phyloP scores from a whole-genome alignment of 1,140 invertebrate genomes.

The Capitella teleta region DNA sequence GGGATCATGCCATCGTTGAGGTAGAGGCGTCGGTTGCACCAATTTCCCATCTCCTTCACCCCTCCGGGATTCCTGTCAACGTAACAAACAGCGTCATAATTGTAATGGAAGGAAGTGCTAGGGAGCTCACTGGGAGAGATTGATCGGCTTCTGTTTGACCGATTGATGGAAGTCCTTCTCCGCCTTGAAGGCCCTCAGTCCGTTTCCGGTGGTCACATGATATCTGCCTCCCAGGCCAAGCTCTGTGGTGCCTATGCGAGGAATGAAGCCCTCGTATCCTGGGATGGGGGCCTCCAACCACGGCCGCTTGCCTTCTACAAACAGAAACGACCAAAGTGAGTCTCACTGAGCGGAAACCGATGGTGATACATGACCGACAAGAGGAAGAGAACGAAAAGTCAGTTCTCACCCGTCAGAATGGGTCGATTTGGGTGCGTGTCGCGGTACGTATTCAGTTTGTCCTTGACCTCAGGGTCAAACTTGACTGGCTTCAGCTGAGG shows the following conservation, averaged over 20 bases:
- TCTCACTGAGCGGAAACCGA: no score
- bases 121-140: no score
- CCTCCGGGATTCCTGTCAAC: not conserved
- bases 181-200: constrained; percentile 27
- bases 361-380: no score
- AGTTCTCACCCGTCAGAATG: constrained; percentile 27
- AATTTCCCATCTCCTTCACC: constrained; percentile 1
- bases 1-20: constrained; percentile 38
- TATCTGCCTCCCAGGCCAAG: constrained; percentile 36
- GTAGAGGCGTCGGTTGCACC: constrained; percentile 24
- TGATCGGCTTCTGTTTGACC: constrained; percentile 1
- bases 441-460: constrained; percentile 29
- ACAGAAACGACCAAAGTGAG: no score
- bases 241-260: constrained; percentile 34
- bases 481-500: constrained; percentile 29
- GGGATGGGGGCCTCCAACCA: constrained; percentile 37
- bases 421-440: constrained; percentile 28
- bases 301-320: constrained; percentile 13
- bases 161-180: not conserved
- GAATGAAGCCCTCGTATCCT: constrained; percentile 41
- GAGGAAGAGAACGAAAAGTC: no score
- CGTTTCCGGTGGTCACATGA: constrained; percentile 28
- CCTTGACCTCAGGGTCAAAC: constrained; percentile 29
- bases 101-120: no score
- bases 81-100: no score